phyloP scores from a whole-genome alignment of 2,113 vertebrate species.

The Tyto alba region DNA sequence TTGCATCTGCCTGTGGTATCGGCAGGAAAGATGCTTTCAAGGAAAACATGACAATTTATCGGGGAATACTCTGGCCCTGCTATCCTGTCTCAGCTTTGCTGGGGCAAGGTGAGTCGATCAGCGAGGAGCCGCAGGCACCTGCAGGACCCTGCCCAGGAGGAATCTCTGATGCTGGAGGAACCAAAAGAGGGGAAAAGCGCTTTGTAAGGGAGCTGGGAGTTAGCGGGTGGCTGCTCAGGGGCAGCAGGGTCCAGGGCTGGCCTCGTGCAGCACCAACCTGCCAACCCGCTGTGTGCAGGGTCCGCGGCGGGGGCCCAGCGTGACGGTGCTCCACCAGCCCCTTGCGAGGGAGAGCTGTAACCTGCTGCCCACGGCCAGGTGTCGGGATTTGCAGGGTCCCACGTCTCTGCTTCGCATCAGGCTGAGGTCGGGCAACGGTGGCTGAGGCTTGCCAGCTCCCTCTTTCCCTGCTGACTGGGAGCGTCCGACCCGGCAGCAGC shows the following conservation, averaged over 20 bases:
- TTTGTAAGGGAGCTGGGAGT: not conserved
- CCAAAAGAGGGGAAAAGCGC: not conserved
- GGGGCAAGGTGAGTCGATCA: not conserved
- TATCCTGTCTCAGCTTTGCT: not conserved
- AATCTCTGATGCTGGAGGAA: not conserved
- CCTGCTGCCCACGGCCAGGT: not conserved
- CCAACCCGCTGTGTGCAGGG: not conserved
- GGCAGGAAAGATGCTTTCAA: not conserved
- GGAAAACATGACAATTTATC: accelerated
- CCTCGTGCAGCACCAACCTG: not conserved
- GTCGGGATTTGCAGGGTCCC: not conserved
- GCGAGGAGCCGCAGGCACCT: not conserved
- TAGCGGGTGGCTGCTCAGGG: not conserved
- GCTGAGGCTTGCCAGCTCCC: not conserved
- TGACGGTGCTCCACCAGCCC: not conserved
- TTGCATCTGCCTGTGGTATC: not conserved
- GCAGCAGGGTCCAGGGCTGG: not conserved
- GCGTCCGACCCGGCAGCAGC: accelerated
- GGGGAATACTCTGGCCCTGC: not conserved
- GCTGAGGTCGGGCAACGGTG: not conserved
- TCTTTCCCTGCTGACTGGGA: not conserved
- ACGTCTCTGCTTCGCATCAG: accelerated
- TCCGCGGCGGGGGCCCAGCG: accelerated
- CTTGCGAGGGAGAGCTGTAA: not conserved
- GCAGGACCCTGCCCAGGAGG: not conserved